Base-by-base conservation (phyloP, 2,888 invertebrate genomes). In the Drosophila peninsularis region DNA sequence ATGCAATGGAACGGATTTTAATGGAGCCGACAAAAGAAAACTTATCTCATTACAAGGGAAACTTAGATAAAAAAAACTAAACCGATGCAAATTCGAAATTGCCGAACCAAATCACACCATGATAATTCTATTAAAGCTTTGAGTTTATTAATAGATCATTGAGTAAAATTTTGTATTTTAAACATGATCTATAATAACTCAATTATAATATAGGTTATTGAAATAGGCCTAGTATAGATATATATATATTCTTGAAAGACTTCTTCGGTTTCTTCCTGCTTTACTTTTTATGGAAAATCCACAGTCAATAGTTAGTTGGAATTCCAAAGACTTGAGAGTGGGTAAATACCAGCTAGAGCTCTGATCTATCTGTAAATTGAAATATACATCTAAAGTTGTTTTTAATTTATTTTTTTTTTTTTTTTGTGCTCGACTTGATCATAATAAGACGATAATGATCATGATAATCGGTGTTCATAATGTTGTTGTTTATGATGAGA, bases 401-500 rank as follows among this genome's bases (percentile, higher is more conserved):
- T 45, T n/a, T n/a, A n/a, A n/a, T n/a, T n/a, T n/a, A n/a, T n/a
- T n/a, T n/a, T n/a, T n/a, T 49, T 45, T n/a, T 55, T 21, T 55
- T 32, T n/a, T 27, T 17, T 36, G 53, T 60, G 45, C 58, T 75
- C 62, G 54, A 67, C 54, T 75, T 67, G 60, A 47, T 42, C 50
- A 54, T 30, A 39, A 54, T 47, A 52, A 37, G 24, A 39, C 52
- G 60, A 60, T 68, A 45, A 52, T 63, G 34, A 71, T 63, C 6
- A 54, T 75, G 39, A 53, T 53, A 9, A 70, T 60, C 27, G 32
- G 1, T 45, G 11, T 24, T 71, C 30, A 44, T 62, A 37, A 54
- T 57, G 53, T 44, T 58, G 24, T 56, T 52, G 54, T 6, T 62
- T 36, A 61, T 71, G 68, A 70, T 41, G 62, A 61, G 49, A 63